phyloP scores from a whole-genome alignment of 2,888 invertebrate species.

The Melieria omissa region DNA sequence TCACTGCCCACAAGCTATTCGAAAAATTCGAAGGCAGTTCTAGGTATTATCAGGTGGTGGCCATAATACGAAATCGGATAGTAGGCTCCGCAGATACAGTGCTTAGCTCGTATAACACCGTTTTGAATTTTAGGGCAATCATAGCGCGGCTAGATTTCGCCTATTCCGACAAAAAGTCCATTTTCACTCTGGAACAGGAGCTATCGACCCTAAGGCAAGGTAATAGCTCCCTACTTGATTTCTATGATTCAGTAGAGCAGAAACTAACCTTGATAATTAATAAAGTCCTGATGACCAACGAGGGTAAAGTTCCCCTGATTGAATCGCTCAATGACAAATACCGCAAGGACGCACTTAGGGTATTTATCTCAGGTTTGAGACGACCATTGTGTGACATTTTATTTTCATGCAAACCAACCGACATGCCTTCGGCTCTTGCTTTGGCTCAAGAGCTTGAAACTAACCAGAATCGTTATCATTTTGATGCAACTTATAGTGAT shows the following conservation, averaged over 20 bases:
- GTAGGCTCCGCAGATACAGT: constrained; percentile 14
- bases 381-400: constrained; percentile 31
- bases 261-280: constrained; percentile 19
- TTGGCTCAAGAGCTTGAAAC: no score
- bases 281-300: constrained; percentile 12
- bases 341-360: constrained; percentile 27
- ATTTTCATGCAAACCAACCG: constrained; percentile 21
- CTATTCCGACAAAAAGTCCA: constrained; percentile 24
- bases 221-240: constrained; percentile 23
- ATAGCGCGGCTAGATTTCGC: constrained; percentile 22
- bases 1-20: constrained; percentile 22
- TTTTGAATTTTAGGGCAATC: neutral
- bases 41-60: neutral
- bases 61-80: constrained; percentile 16
- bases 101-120: constrained; percentile 8
- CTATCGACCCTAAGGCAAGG: constrained; percentile 35
- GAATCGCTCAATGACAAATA: constrained; percentile 29
- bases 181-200: constrained; percentile 33
- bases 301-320: neutral
- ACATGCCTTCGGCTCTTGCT: constrained; percentile 17
- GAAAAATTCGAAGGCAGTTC: constrained; percentile 10
- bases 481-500: no score
- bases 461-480: no score
- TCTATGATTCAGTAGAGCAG: constrained; percentile 17
- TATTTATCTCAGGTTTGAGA: neutral